These are phyloP conservation scores for Telenomus remus DNA, from an alignment of 1,140 invertebrate genomes.

Conservation along the genomic window DNA sequence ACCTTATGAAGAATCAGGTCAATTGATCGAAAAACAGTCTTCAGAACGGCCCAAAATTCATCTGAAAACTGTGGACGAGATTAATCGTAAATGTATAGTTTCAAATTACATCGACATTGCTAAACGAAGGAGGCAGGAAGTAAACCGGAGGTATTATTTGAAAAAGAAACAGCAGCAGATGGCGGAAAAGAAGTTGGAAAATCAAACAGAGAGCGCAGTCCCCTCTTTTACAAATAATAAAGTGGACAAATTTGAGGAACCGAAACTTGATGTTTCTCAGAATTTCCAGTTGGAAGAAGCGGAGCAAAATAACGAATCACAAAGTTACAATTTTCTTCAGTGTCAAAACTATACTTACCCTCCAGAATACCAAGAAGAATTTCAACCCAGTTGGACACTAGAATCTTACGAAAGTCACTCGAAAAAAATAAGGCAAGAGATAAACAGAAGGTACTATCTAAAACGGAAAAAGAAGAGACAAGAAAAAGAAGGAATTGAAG, in stretches of 20 bases:
- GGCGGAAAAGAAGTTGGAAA: constrained; percentile 2
- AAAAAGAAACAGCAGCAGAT: constrained; percentile 30
- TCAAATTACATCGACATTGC: constrained; percentile 33
- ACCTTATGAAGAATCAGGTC: not conserved
- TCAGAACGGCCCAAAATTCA: constrained; percentile 30
- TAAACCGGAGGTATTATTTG: constrained; percentile 36
- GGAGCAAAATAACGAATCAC: too few species aligned
- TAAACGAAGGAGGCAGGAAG: constrained; percentile 31
- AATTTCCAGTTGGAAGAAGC: not conserved
- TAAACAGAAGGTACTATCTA: constrained; percentile 44
- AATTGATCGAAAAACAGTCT: not conserved
- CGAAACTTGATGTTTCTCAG: too few species aligned
- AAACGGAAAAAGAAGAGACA: constrained; percentile 39
- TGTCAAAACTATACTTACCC: too few species aligned
- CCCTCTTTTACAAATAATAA: too few species aligned
- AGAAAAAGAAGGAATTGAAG: constrained; percentile 17
- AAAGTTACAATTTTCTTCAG: too few species aligned
- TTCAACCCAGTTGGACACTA: not conserved
- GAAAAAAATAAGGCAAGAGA: constrained; percentile 24
- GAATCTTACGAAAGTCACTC: constrained; percentile 6
- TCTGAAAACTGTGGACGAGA: constrained; percentile 48
- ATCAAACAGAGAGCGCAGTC: not conserved
- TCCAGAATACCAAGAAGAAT: not conserved
- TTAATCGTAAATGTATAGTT: constrained; percentile 36
- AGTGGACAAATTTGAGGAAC: not conserved